Base-by-base conservation (phyloP, 2,113 vertebrate genomes). In the Mandrillus leucophaeus region DNA sequence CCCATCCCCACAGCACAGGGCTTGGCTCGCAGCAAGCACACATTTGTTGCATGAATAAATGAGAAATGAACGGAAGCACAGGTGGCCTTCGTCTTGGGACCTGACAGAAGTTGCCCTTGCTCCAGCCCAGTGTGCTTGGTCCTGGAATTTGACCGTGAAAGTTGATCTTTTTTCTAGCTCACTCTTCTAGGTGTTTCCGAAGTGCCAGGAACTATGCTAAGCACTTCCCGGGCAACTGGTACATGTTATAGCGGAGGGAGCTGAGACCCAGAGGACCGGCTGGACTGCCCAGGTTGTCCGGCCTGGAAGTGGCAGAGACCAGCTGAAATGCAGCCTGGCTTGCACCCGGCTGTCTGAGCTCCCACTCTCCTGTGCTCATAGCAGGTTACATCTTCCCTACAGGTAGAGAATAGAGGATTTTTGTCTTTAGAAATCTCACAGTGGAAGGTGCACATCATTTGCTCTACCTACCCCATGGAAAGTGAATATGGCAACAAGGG, bases 191-290 rank as follows among this genome's bases (percentile, higher is more conserved):
- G n/a, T 8, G 9, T 66, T 68, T 72, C 43, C 5, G 10, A 35
- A 80, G n/a, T 52, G 25, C 72, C 30, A 18, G 38, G 68, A 4
- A 5, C 55, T 3, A 0, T 3, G 84, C 38, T 10, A 8, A 45
- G 32, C 2, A 0, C 6, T 43, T 80, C 57, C 14, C 13, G 0
- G 1, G 59, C 1, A 20, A 0, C 32, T 3, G 73, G 14, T 2
- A 8, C 30, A 1, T 3, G 14, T 11, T 2, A 1, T 1, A 25
- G 35, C 25, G 0, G 23, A 55, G 81, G 38, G 25, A 17, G 45
- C 73, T 40, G 68, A 38, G 25, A 45, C 17, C 12, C n/a, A 17
- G 91, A 12, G 48, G 61, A 20, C 66, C 45, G 0, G 11, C 38
- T 0, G 43, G 35, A 38, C 38, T 0, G 25, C 73, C 80, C 0